A percentile compares a stretch with the other conserved stretches of the same genome.
phyloP scores from a whole-genome alignment of 2,888 invertebrate genomes.

The Parascotia fuliginaria region DNA sequence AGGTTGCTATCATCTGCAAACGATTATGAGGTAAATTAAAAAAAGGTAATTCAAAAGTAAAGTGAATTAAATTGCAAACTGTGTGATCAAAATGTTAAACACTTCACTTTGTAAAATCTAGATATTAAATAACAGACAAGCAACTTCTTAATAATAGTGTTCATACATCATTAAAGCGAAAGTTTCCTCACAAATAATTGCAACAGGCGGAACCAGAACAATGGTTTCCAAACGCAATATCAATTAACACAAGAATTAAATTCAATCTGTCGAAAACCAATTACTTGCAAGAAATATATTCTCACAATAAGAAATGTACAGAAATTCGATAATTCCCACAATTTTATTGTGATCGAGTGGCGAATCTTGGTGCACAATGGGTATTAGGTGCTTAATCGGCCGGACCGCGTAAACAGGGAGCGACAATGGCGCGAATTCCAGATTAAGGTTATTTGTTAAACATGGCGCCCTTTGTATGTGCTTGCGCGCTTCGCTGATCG shows the following conservation, averaged over 20 bases:
- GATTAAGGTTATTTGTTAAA: constrained; percentile 81
- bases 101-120: too few species aligned
- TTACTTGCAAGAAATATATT: constrained; percentile 61
- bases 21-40: too few species aligned
- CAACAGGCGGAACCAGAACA: constrained; percentile 42
- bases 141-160: constrained; percentile 5
- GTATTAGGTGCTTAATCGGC: constrained; percentile 72
- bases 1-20: too few species aligned
- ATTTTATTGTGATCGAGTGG: constrained; percentile 73
- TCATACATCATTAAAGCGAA: constrained; percentile 18
- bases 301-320: constrained; percentile 72
- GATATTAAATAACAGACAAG: constrained; percentile 9
- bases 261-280: constrained; percentile 61
- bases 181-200: constrained; percentile 35
- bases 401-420: constrained; percentile 71
- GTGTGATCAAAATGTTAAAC: constrained; percentile 1
- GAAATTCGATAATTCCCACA: constrained; percentile 76
- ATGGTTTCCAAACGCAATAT: constrained; percentile 46
- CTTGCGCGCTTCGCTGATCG: constrained; percentile 59
- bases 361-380: constrained; percentile 69
- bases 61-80: too few species aligned
- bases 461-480: constrained; percentile 67
- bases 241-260: constrained; percentile 57
- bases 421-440: constrained; percentile 61
- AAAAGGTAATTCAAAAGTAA: too few species aligned